Conservation (phyloP, 1,140 invertebrate genomes). For the Globodera rostochiensis region DNA sequence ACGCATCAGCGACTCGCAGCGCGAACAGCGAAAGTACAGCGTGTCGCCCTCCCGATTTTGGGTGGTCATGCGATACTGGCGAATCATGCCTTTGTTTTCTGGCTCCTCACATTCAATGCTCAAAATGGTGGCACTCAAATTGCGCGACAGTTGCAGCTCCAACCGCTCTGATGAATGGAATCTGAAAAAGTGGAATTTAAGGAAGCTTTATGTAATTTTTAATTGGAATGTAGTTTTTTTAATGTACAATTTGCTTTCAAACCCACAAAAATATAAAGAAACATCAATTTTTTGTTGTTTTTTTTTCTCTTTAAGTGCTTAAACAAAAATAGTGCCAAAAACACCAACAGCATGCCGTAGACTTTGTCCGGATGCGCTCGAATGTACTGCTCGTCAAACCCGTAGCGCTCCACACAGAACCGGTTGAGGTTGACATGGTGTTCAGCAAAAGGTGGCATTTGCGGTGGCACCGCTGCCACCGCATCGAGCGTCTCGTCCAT, state of each 20-base stretch:
- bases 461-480: not conserved
- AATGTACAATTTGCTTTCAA: not conserved
- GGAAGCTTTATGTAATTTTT: too few species aligned
- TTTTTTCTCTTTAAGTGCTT: too few species aligned
- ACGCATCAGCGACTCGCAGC: conserved; percentile 43
- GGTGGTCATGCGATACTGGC: conserved; percentile 46
- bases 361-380: conserved; percentile 27
- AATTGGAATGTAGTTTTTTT: not conserved
- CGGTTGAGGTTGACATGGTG: conserved; percentile 18
- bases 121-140: conserved; percentile 43
- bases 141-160: conserved; percentile 45
- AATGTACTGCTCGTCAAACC: conserved; percentile 34
- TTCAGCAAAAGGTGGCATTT: not conserved
- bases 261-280: too few species aligned
- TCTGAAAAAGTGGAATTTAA: conserved; percentile 1
- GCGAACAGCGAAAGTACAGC: conserved; percentile 43
- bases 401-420: conserved; percentile 36
- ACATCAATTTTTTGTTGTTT: conserved; percentile 14
- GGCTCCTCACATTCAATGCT: conserved; percentile 32
- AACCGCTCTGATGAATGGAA: conserved; percentile 32
- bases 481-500: not conserved
- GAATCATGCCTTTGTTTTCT: conserved; percentile 13
- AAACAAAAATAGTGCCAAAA: not conserved
- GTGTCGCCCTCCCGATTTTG: conserved; percentile 43
- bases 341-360: conserved; percentile 27